Percentiles rank a stretch among this genome's conserved stretches.
Conservation (phyloP, 2,797 vertebrate genomes). For the Artibeus jamaicensis region DNA sequence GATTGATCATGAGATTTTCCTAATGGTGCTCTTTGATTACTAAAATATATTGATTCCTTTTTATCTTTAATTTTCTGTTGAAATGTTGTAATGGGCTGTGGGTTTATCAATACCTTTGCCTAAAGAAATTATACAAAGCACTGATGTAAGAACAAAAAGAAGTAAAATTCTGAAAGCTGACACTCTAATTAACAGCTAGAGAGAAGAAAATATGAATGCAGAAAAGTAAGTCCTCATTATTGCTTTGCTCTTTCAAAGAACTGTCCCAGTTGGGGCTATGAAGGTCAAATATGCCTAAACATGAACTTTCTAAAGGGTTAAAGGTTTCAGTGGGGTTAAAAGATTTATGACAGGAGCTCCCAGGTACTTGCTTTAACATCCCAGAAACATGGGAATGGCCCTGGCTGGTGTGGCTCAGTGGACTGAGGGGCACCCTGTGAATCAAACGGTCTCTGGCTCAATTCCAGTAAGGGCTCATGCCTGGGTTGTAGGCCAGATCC, state of each 20-base stretch:
- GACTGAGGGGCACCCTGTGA: background rate
- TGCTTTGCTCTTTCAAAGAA: background rate
- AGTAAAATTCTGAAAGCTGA: background rate
- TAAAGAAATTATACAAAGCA: slow-evolving; percentile 78
- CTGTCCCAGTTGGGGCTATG: background rate
- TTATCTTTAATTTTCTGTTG: slow-evolving; percentile 86
- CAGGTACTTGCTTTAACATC: background rate
- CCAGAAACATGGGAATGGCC: background rate
- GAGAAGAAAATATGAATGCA: background rate
- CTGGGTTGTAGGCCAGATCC: background rate
- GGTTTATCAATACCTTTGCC: slow-evolving; percentile 84
- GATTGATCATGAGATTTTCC: slow-evolving; percentile 85
- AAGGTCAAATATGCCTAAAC: background rate
- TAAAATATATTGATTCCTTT: slow-evolving; percentile 85
- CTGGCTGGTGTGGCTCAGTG: background rate
- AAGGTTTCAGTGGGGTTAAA: background rate
- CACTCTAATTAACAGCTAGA: background rate
- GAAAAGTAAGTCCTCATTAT: background rate
- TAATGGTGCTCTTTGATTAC: slow-evolving; percentile 81
- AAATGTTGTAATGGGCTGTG: slow-evolving; percentile 83
- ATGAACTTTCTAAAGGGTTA: background rate
- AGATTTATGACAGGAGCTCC: background rate
- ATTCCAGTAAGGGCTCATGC: background rate
- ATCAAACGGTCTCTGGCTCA: background rate
- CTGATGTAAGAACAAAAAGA: slow-evolving; percentile 36